These are phyloP conservation scores for Orchesella flavescens DNA, from an alignment of 2,888 invertebrate species.

Conservation along the genomic window DNA sequence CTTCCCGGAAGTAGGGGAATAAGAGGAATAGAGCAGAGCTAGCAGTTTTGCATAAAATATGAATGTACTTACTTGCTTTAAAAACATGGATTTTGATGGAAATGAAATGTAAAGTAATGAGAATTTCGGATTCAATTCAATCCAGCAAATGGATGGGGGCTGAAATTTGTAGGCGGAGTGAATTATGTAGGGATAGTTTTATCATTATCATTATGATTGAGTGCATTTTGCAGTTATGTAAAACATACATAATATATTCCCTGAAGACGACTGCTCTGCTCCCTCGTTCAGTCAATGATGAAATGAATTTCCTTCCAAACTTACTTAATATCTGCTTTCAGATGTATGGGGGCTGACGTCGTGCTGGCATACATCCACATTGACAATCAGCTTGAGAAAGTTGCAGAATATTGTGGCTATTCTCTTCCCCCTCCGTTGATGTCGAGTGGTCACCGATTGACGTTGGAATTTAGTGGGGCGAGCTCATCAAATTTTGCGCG, in stretches of 20 bases:
- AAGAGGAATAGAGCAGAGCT: no score
- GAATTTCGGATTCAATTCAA: conserved; percentile 37
- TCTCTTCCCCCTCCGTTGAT: conserved; percentile 87
- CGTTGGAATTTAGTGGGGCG: conserved; percentile 88
- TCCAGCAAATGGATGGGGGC: conserved; percentile 39
- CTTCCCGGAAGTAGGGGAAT: no score
- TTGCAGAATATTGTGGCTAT: conserved; percentile 90
- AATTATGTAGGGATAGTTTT: no score
- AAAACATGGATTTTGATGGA: conserved; percentile 18
- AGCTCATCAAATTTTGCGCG: conserved; percentile 85
- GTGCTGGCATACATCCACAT: conserved; percentile 84
- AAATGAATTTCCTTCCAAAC: no score
- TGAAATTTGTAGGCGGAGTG: background rate
- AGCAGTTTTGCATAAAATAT: background rate
- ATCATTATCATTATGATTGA: no score
- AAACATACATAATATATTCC: no score
- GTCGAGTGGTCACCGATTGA: conserved; percentile 91
- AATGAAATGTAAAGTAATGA: conserved; percentile 46
- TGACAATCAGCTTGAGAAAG: conserved; percentile 85
- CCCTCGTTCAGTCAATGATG: background rate
- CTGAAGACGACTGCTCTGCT: no score
- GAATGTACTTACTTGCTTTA: background rate
- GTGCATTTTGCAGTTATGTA: no score
- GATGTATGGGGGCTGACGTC: conserved; percentile 80
- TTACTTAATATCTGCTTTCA: conserved; percentile 5